Evolutionary conservation across 2,113 vertebrate species (phyloP), one percentile per base, ranked within the genome.

Genomic region (Arvicanthis niloticus): DNA sequence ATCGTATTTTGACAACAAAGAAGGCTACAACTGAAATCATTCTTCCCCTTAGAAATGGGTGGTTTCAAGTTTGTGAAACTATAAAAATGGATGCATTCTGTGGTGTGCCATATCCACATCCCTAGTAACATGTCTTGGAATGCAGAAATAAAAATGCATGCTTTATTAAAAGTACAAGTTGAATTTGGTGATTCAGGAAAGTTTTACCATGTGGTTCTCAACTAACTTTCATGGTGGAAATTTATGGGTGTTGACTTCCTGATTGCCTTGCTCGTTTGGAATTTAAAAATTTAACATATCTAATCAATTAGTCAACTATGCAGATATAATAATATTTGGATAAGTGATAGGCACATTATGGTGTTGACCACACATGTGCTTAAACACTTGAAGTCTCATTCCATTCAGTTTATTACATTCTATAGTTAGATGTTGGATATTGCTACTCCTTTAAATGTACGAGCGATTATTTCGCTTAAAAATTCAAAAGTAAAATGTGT

Each of bases 1-100:
- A 56, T 80, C 72, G 7, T 91, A 84, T 42, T 93, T 34, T 72
- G 68, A 93, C 29, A 91, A 96, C 80, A 81, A 93, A 88, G 65
- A 91, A 91, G 60, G 89, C 48, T 40, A 88, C 65, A 89, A 84
- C 11, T n/a, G 2, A 17, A 2, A 91, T 95, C 53, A 94, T 87
- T 96, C 90, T 94, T 72, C 72, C n/a, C 21, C 65, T 72, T 91
- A 95, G 96, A 68, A 96, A 91, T 96, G 60, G 34, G 60, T 94
- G 45, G 82, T 37, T 94, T 93, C 15, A 7, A 42, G 51, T 75
- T 24, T 90, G 73, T 91, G 85, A 93, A 73, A 26, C 12, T 77
- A 60, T 80, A 34, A 68, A 88, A 96, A 91, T 58, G 72, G 96
- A 94, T 73, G 12, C 73, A 92, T 37, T 75, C 58, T 24, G 45